Conservation (phyloP, 2,888 invertebrate species). For the Sisyra terminalis region DNA sequence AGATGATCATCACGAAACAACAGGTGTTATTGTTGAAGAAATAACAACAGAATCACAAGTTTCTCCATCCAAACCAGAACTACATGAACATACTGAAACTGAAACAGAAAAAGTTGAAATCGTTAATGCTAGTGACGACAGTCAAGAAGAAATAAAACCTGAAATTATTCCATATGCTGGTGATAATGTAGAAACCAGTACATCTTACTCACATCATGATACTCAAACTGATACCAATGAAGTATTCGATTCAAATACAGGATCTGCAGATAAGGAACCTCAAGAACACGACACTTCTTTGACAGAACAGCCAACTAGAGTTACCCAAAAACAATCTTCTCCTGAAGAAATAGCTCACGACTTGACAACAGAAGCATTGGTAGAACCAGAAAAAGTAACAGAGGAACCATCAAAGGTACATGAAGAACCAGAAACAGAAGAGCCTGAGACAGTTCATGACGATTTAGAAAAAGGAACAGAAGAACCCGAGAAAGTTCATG, state of each 20-base stretch:
- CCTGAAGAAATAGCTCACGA: constrained; percentile 8
- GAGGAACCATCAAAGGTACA: constrained; percentile 8
- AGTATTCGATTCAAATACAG: not conserved
- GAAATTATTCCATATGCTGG: no score
- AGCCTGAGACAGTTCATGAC: constrained; percentile 6
- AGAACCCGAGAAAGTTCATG: constrained; percentile 8
- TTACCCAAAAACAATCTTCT: no score
- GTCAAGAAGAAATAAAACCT: no score
- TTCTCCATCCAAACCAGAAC: not conserved
- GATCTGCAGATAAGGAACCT: constrained; percentile 9
- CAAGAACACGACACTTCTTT: constrained; percentile 9
- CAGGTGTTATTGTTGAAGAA: not conserved
- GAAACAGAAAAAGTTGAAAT: no score
- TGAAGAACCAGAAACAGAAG: constrained; percentile 5
- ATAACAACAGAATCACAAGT: not conserved
- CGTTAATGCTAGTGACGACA: not conserved
- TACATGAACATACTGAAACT: not conserved
- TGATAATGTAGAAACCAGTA: not conserved
- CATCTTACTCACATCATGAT: not conserved
- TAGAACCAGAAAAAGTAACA: not conserved
- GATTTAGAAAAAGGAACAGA: constrained; percentile 4
- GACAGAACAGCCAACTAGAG: no score
- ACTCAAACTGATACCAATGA: not conserved
- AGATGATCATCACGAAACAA: constrained; percentile 7
- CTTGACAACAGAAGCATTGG: constrained; percentile 8